Percentiles rank a stretch among this genome's conserved stretches.
Evolutionary conservation across 1,140 invertebrate species (phyloP).

Genomic region (Matsumurasca onukii): DNA sequence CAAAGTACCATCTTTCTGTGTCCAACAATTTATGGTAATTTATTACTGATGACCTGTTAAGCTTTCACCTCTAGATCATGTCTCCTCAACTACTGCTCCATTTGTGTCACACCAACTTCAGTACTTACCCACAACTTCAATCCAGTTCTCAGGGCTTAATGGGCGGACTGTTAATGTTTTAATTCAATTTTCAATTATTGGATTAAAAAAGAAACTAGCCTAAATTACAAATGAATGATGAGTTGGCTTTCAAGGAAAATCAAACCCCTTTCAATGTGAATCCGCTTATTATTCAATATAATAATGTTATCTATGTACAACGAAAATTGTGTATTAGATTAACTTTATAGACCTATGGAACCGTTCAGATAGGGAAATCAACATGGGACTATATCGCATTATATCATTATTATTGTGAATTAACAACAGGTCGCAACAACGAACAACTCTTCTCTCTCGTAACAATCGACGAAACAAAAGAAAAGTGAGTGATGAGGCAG

Average conservation of each 20-base stretch:
- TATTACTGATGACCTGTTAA: no score
- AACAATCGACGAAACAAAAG: constrained; percentile 23
- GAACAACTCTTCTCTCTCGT: constrained; percentile 23
- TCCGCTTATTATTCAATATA: constrained; percentile 30
- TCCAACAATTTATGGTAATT: no score
- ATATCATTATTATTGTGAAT: constrained; percentile 28
- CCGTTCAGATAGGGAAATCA: constrained; percentile 26
- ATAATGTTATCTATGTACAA: constrained; percentile 30
- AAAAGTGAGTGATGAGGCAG: constrained; percentile 8
- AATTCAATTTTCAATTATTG: no score
- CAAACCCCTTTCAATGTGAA: constrained; percentile 27
- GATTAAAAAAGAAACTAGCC: no score
- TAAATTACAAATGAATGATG: no score
- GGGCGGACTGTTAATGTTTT: no score
- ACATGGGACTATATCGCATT: constrained; percentile 27
- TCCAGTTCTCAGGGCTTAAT: no score
- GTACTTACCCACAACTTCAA: no score
- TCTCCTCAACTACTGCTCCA: no score
- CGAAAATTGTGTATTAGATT: constrained; percentile 30
- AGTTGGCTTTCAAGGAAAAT: constrained; percentile 18
- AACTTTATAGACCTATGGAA: constrained; percentile 17
- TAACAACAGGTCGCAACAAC: constrained; percentile 27
- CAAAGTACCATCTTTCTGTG: no score
- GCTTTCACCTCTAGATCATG: no score
- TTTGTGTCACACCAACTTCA: no score